Conservation (phyloP, 2,113 vertebrate species). For the Emydura subglobosa region DNA sequence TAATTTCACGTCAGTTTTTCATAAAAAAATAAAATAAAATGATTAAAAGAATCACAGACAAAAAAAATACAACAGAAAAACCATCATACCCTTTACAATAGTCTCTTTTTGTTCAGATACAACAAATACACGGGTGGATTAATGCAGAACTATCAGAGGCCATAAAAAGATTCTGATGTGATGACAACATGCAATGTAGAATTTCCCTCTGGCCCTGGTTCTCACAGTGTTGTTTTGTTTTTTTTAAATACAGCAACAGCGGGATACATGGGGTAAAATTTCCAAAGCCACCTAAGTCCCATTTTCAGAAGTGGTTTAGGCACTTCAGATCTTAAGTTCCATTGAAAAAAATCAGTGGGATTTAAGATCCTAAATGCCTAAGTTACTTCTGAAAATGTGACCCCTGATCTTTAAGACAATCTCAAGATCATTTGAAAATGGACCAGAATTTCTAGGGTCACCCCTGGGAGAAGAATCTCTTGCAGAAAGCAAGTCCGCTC, state of each 20-base stretch:
- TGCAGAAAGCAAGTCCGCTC: neutral
- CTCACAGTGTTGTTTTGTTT: neutral
- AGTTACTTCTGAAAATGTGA: neutral
- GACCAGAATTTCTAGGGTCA: neutral
- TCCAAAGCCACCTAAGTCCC: neutral
- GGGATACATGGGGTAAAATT: neutral
- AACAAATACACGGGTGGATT: neutral
- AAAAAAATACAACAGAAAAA: neutral
- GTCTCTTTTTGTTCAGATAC: neutral
- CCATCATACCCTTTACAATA: neutral
- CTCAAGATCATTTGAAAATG: neutral
- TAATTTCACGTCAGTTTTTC: neutral
- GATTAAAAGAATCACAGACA: neutral
- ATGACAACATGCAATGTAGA: neutral
- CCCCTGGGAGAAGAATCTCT: neutral
- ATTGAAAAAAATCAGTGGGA: neutral
- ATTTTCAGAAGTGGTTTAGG: neutral
- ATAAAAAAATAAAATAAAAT: neutral
- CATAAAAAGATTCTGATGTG: rapidly evolving
- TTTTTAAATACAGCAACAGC: neutral
- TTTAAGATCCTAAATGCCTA: neutral
- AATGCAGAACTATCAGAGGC: neutral
- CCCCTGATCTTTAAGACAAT: neutral
- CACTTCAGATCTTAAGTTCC: neutral
- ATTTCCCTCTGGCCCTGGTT: neutral